Conservation (phyloP, 2,113 vertebrate species). For the Miniopterus natalensis region DNA sequence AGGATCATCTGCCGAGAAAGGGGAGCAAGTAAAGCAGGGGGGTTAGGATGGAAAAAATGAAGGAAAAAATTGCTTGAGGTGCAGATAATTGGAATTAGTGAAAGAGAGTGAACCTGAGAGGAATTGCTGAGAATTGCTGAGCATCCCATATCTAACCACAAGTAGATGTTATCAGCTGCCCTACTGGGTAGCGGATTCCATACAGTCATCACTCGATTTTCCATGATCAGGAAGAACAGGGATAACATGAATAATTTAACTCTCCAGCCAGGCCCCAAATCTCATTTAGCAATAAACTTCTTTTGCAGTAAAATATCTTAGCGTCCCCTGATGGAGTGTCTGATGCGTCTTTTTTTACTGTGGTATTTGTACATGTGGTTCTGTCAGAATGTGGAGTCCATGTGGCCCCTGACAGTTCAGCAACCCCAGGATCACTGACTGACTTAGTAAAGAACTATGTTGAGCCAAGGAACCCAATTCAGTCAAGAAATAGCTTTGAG, state of each 20-base stretch:
- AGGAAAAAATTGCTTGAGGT: neutral
- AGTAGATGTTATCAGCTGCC: neutral
- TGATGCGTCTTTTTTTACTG: neutral
- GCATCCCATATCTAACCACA: neutral
- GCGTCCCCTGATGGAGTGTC: neutral
- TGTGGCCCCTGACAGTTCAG: neutral
- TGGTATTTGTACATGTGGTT: neutral
- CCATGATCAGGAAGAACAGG: neutral
- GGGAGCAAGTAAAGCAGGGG: neutral
- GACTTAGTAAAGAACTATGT: neutral
- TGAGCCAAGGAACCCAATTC: neutral
- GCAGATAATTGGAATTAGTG: neutral
- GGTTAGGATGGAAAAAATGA: neutral
- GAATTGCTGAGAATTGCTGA: neutral
- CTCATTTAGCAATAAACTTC: neutral
- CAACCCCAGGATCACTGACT: neutral
- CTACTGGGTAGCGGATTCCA: neutral
- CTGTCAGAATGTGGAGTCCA: neutral
- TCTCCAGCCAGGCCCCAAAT: neutral
- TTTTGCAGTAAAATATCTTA: neutral
- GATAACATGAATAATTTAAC: conserved; percentile 54
- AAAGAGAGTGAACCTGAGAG: neutral
- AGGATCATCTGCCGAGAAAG: neutral
- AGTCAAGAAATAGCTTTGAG: neutral
- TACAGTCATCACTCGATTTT: neutral